Evolutionary conservation across 1,140 invertebrate species (phyloP).

Genomic region (Drosophila seguyi): DNA sequence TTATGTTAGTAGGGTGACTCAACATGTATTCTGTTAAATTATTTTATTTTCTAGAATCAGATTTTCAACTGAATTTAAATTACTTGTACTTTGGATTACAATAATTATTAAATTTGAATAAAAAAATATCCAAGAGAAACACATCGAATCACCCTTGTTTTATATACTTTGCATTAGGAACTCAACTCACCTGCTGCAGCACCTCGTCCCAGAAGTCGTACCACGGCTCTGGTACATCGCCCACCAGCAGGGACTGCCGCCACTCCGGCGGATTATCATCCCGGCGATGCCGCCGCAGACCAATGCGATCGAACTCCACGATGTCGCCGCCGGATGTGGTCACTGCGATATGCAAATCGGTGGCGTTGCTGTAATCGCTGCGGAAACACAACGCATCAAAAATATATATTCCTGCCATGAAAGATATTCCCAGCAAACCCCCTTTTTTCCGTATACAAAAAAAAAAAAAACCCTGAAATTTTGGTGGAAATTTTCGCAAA

Average conservation of each 20-base stretch:
- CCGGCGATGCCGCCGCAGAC: constrained; percentile 86
- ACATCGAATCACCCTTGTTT: constrained; percentile 1
- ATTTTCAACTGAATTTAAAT: background rate
- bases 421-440: constrained; percentile 24
- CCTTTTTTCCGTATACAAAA: background rate
- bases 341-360: constrained; percentile 93
- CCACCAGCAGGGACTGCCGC: constrained; percentile 90
- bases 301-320: constrained; percentile 91
- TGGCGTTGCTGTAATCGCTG: constrained; percentile 91
- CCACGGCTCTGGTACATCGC: constrained; percentile 89
- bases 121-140: too few species aligned
- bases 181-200: constrained; percentile 87
- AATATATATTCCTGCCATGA: constrained; percentile 43
- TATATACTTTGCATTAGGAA: constrained; percentile 7
- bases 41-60: background rate
- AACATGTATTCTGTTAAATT: background rate
- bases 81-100: too few species aligned
- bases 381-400: constrained; percentile 67
- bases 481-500: constrained; percentile 20
- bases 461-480: constrained; percentile 7
- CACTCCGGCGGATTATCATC: constrained; percentile 85
- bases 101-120: background rate
- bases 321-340: constrained; percentile 91
- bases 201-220: constrained; percentile 91
- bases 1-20: background rate